phyloP scores from a whole-genome alignment of 1,140 invertebrate genomes.

The Palaemon carinicauda region DNA sequence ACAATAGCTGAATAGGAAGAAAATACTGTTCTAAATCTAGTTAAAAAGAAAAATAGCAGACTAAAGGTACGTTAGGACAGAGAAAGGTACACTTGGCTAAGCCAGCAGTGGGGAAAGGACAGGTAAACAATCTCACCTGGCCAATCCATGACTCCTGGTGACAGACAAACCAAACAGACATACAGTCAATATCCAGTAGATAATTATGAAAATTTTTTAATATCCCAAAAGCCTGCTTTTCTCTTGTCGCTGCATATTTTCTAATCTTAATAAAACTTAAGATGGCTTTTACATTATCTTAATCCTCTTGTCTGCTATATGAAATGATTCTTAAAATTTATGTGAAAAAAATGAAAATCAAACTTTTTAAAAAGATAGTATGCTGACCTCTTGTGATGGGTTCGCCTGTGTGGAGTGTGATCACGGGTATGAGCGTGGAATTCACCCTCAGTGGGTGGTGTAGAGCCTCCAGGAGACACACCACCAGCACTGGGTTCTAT shows the following conservation, averaged over 20 bases:
- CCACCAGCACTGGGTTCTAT: slow-evolving; percentile 50
- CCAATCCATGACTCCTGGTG: slow-evolving; percentile 49
- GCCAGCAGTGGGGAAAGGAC: slow-evolving; percentile 23
- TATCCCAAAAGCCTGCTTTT: not conserved
- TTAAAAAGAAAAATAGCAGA: not conserved
- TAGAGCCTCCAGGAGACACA: slow-evolving; percentile 57
- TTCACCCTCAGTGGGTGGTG: slow-evolving; percentile 58
- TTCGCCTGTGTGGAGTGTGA: slow-evolving; percentile 51
- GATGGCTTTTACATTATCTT: no score
- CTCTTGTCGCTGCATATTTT: not conserved
- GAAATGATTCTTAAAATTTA: no score
- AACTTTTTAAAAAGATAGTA: not conserved
- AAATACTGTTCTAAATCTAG: no score
- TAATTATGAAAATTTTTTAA: not conserved
- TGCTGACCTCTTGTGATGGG: slow-evolving; percentile 58
- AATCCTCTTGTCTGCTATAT: no score
- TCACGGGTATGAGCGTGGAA: slow-evolving; percentile 51
- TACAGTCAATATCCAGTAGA: slow-evolving; percentile 32
- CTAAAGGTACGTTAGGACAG: not conserved
- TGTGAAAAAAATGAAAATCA: not conserved
- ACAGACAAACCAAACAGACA: slow-evolving; percentile 49
- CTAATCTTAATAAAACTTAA: no score
- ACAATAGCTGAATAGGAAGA: no score
- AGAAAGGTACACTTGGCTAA: not conserved
- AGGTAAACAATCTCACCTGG: slow-evolving; percentile 43